These are phyloP conservation scores for Neomorphus geoffroyi DNA, from an alignment of 2,797 vertebrate species.

Conservation along the genomic window DNA sequence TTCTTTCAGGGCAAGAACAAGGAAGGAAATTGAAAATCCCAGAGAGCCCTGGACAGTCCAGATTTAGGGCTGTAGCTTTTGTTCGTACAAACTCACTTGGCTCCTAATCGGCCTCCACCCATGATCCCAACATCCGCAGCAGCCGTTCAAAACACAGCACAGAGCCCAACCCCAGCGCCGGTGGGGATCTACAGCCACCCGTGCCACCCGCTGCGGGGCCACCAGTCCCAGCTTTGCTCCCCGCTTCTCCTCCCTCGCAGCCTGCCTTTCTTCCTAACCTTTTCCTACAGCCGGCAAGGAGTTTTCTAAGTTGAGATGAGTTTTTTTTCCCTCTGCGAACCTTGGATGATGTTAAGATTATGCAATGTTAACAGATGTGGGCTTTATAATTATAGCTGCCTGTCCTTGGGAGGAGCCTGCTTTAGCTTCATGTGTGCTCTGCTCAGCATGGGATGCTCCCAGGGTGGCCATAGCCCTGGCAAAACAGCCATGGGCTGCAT, in stretches of 20 bases:
- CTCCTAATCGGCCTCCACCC: slow-evolving; percentile 88
- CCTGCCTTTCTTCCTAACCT: neutral
- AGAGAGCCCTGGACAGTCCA: slow-evolving; percentile 80
- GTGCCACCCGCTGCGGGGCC: neutral
- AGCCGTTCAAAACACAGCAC: slow-evolving; percentile 78
- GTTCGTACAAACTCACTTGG: slow-evolving; percentile 85
- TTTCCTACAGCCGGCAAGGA: neutral
- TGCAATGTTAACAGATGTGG: slow-evolving; percentile 52
- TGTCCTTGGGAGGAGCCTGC: neutral
- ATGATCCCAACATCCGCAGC: slow-evolving; percentile 86
- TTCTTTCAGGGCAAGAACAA: slow-evolving; percentile 89
- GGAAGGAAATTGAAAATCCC: slow-evolving; percentile 92
- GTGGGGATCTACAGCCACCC: neutral
- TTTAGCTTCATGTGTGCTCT: neutral
- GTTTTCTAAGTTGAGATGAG: neutral
- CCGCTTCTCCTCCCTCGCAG: neutral
- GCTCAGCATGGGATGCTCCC: neutral
- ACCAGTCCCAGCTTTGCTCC: neutral
- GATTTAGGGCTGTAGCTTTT: slow-evolving; percentile 90
- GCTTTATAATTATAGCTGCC: slow-evolving; percentile 7
- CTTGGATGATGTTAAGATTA: slow-evolving; percentile 9
- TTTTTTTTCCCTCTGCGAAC: neutral
- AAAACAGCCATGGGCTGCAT: neutral
- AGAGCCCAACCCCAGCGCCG: neutral
- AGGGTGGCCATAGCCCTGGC: neutral